phyloP scores from a whole-genome alignment of 2,113 vertebrate species.

The Etia nguti region DNA sequence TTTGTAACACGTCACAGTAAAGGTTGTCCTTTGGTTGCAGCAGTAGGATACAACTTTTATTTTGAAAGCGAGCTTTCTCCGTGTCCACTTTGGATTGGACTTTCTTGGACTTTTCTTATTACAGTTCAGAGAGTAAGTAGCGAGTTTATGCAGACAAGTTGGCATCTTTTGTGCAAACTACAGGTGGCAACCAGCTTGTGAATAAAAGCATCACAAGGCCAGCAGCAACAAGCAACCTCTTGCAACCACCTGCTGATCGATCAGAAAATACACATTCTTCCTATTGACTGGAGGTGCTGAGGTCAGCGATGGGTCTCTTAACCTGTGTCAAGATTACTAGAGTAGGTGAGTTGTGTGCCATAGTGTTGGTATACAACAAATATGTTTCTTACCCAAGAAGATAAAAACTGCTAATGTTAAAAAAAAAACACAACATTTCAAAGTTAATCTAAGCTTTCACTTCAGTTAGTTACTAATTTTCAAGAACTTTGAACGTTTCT shows the following conservation, averaged over 20 bases:
- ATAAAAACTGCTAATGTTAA: too few species aligned
- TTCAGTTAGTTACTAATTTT: neutral
- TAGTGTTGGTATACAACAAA: too few species aligned
- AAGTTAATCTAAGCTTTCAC: neutral
- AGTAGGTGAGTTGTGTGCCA: too few species aligned
- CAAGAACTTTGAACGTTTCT: neutral
- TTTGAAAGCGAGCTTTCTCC: neutral
- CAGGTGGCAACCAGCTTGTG: neutral
- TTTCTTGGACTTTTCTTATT: neutral
- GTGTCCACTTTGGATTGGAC: neutral
- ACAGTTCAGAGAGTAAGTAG: neutral
- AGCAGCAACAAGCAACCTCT: neutral
- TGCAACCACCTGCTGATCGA: neutral
- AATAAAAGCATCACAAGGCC: neutral
- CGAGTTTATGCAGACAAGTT: neutral
- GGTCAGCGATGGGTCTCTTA: too few species aligned
- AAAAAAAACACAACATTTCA: too few species aligned
- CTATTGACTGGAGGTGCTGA: too few species aligned
- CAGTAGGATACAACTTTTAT: accelerated
- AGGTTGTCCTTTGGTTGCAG: neutral
- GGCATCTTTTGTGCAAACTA: neutral
- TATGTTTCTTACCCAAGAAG: too few species aligned
- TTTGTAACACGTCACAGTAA: too few species aligned
- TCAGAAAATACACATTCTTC: too few species aligned
- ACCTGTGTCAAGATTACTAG: too few species aligned